These are phyloP conservation scores for Hydrochoerus hydrochaeris DNA, from an alignment of 2,113 vertebrate genomes.

Conservation along the genomic window DNA sequence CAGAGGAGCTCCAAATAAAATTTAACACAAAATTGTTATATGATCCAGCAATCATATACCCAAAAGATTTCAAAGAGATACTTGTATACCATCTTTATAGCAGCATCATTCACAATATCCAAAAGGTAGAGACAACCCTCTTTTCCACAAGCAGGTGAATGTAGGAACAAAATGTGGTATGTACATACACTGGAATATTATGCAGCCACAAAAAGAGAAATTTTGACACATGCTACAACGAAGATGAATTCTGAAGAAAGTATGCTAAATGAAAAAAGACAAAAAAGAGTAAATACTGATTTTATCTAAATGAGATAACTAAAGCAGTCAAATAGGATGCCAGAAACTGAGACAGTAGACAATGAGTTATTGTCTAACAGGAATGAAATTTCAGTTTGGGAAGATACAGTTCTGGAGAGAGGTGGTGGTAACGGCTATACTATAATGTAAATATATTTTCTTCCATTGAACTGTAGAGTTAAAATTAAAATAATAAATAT, in stretches of 20 bases:
- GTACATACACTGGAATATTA: neutral
- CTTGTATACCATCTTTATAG: neutral
- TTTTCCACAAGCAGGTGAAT: neutral
- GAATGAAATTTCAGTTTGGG: neutral
- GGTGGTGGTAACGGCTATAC: neutral
- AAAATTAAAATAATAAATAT: slow-evolving; percentile 17
- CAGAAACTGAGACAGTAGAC: neutral
- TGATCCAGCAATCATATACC: neutral
- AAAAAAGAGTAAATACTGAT: neutral
- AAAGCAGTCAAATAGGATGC: neutral
- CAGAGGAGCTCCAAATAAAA: neutral
- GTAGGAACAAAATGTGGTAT: neutral
- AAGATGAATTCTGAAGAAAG: neutral
- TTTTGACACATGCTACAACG: neutral
- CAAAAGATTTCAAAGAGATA: neutral
- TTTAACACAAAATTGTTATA: neutral
- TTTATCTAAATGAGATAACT: neutral
- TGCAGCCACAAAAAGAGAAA: neutral
- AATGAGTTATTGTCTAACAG: neutral
- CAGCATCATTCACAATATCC: neutral
- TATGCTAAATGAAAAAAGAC: neutral
- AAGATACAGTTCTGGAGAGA: neutral
- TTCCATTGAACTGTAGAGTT: neutral
- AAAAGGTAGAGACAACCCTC: neutral
- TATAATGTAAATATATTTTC: neutral